phyloP scores from a whole-genome alignment of 2,113 vertebrate species.

The Phaetusa simplex region DNA sequence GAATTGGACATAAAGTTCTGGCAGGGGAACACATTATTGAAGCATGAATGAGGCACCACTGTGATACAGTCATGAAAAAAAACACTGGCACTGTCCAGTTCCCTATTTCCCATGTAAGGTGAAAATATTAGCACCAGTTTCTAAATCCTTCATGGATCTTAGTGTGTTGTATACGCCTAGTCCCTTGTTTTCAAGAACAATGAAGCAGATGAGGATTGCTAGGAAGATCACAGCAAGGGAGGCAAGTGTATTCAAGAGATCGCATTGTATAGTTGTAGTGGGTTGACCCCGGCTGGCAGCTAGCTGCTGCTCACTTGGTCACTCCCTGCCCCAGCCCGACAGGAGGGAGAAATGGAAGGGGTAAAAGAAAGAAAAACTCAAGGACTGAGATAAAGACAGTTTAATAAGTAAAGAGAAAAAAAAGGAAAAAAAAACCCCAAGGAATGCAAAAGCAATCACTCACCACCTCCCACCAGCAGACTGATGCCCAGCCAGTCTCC shows the following conservation, averaged over 20 bases:
- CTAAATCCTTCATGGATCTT: neutral
- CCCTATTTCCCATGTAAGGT: neutral
- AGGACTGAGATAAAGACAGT: neutral
- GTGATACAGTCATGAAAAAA: neutral
- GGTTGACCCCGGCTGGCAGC: neutral
- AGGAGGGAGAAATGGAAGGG: neutral
- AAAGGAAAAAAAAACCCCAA: no score
- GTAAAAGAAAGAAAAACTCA: neutral
- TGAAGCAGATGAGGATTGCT: neutral
- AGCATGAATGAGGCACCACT: neutral
- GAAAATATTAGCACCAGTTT: neutral
- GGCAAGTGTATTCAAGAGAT: neutral
- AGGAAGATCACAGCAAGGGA: neutral
- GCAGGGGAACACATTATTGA: neutral
- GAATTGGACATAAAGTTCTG: neutral
- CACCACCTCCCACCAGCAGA: neutral
- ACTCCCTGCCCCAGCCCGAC: neutral
- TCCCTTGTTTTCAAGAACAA: neutral
- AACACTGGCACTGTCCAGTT: neutral
- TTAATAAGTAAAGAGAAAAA: neutral
- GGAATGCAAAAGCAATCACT: neutral
- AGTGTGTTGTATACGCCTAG: neutral
- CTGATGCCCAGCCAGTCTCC: neutral
- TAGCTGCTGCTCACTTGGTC: neutral
- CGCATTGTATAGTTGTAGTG: neutral